These are phyloP conservation scores for Leucozona laternaria DNA, from an alignment of 2,888 invertebrate species.

Conservation along the genomic window DNA sequence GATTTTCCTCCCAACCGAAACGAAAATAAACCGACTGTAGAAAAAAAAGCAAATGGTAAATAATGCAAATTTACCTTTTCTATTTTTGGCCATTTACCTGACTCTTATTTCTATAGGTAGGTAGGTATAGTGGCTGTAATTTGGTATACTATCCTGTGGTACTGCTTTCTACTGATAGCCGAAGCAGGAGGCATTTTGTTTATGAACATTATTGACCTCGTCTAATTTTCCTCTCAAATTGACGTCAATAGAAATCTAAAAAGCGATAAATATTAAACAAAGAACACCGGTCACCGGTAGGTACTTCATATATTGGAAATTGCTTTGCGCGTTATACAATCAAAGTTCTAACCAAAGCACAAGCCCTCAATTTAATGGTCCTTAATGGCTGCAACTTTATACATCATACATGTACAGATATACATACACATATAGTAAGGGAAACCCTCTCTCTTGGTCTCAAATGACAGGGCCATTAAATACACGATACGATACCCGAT, in stretches of 20 bases:
- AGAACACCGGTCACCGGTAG: conserved; percentile 27
- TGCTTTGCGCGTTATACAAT: conserved; percentile 45
- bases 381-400: conserved; percentile 58
- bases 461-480: conserved; percentile 59
- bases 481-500: conserved; percentile 41
- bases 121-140: neutral
- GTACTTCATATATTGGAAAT: conserved; percentile 59
- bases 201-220: conserved; percentile 66
- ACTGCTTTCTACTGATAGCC: neutral
- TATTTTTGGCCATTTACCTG: conserved; percentile 49
- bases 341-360: conserved; percentile 68
- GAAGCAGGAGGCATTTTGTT: conserved; percentile 38
- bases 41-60: conserved; percentile 6
- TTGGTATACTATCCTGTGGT: neutral
- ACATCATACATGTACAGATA: neutral
- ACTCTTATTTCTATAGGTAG: conserved; percentile 5
- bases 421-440: neutral
- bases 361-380: conserved; percentile 66
- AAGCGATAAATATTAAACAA: conserved; percentile 66
- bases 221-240: conserved; percentile 73
- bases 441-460: conserved; percentile 17
- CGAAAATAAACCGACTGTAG: neutral
- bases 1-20: conserved; percentile 8
- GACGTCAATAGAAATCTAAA: conserved; percentile 72
- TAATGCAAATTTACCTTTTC: conserved; percentile 58